Evolutionary conservation across 37 sponge, comb jelly and placozoan species (phyloP).

Genomic region (Diacarnus erythraeanus): DNA sequence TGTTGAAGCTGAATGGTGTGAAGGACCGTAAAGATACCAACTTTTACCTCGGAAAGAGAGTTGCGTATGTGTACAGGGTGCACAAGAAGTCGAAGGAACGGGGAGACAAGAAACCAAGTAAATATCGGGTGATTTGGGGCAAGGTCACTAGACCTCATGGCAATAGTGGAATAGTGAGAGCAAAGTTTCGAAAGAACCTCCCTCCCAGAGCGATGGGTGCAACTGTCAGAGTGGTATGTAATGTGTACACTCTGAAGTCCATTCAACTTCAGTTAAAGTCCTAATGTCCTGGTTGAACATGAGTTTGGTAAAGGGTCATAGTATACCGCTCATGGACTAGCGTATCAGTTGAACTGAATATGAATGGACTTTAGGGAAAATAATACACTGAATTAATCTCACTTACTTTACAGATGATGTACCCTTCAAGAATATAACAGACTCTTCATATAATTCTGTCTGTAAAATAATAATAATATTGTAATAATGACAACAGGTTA

Average conservation of each 20-base stretch:
- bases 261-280: neutral
- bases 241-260: neutral
- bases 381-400: no score
- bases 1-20: constrained; percentile 93
- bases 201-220: constrained; percentile 96
- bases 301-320: no score
- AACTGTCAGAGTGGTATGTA: constrained; percentile 89
- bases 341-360: no score
- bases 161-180: constrained; percentile 94
- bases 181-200: constrained; percentile 90
- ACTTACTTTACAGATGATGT: constrained; percentile 88
- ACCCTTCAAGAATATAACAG: constrained; percentile 92
- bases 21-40: constrained; percentile 63
- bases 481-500: no score
- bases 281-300: no score
- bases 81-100: constrained; percentile 45
- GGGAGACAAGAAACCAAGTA: constrained; percentile 78
- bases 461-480: no score
- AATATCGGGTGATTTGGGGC: constrained; percentile 97
- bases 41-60: constrained; percentile 95
- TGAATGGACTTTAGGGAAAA: neutral
- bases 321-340: no score
- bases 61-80: constrained; percentile 90
- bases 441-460: neutral
- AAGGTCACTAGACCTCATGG: constrained; percentile 91